Conservation (phyloP, 2,888 invertebrate genomes). For the Colletes collaris region DNA sequence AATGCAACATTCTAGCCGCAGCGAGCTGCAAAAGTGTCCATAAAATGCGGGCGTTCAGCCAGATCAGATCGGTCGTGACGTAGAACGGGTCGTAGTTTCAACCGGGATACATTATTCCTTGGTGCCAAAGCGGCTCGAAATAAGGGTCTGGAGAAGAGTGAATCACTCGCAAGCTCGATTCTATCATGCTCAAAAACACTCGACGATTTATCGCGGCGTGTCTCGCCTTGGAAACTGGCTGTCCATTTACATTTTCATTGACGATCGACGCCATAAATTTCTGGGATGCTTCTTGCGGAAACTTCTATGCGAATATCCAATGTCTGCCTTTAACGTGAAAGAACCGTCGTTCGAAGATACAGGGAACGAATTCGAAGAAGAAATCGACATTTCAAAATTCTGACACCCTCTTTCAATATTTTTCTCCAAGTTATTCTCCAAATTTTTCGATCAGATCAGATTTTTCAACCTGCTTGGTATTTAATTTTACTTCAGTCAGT, state of each 20-base stretch:
- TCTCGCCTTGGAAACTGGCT: conserved; percentile 17
- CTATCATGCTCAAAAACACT: conserved; percentile 30
- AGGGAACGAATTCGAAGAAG: no score
- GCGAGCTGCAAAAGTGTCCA: conserved; percentile 54
- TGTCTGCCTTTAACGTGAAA: no score
- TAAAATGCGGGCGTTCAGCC: conserved; percentile 63
- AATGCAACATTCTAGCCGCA: conserved; percentile 46
- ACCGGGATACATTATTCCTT: conserved; percentile 57
- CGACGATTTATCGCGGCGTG: conserved; percentile 34
- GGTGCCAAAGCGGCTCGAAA: conserved; percentile 47
- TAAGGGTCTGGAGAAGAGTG: conserved; percentile 36
- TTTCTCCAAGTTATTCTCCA: no score
- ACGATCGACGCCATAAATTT: conserved; percentile 1
- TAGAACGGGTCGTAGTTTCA: conserved; percentile 49
- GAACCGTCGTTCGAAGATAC: no score
- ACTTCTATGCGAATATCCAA: no score
- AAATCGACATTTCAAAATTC: no score
- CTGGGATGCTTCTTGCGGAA: no score
- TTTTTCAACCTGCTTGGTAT: no score
- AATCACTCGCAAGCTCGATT: conserved; percentile 43
- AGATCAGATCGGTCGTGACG: conserved; percentile 58
- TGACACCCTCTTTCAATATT: no score
- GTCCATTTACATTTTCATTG: conserved; percentile 47
- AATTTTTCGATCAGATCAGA: no score
- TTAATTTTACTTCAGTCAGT: no score